Evolutionary conservation across 2,797 vertebrate genomes (phyloP), one percentile per base, ranked within the genome.

Genomic region (Tiaroga cobitis): DNA sequence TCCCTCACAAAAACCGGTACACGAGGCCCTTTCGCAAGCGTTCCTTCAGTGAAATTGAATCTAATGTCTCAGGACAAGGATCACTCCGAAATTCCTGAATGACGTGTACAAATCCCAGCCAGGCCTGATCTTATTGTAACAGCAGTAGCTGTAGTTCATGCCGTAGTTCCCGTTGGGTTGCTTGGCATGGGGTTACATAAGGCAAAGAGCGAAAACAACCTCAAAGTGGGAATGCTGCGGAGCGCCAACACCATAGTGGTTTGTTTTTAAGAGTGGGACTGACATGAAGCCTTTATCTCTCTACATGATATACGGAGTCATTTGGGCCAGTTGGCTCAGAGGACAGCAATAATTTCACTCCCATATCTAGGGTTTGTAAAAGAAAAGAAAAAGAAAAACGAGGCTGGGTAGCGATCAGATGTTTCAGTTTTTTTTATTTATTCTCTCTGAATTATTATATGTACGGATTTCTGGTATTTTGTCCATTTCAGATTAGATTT

Each of bases 391-490:
- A 10, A 41, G 39, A 54, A 56, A 90, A 87, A 87, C 88, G 87
- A 90, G 76, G 34, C 41, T 37, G 41, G 88, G 87, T 88, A 80
- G 86, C 43, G 78, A 88, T 90, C 86, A 84, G 73, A 90, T 86
- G 54, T 72, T 87, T 80, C 88, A 87, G 68, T n/a, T 65, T 90
- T 90, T 90, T n/a, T 77, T 49, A 15, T 26, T 26, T 29, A 63
- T 63, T 82, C 85, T 54, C 43, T 86, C 79, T 69, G 43, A 86
- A 81, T 37, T 80, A 80, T 85, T 72, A 67, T 90, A 89, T 90
- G 82, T 82, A 87, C 86, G 84, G 83, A 87, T 93, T 92, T 89
- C 67, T 61, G 88, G 76, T 89, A 88, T 87, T 91, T 90, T 90
- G 51, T 29, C 54, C 41, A 75, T 63, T 86, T 82, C 82, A 61